Base-by-base conservation (phyloP, 1,140 invertebrate species). In the Drosophila ironensis region DNA sequence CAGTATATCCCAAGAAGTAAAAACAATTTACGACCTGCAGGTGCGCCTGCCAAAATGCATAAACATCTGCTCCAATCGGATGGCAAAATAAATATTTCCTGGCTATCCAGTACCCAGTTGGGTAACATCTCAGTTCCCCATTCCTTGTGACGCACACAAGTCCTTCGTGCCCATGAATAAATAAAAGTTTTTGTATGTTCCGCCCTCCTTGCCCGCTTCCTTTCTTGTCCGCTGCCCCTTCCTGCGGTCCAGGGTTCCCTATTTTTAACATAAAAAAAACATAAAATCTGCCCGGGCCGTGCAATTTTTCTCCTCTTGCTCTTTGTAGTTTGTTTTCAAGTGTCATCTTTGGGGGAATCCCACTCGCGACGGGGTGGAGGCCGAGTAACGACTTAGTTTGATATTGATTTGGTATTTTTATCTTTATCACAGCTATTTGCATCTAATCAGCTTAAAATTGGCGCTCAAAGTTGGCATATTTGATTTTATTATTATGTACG, bases 371-470 rank as follows among this genome's bases (percentile, higher is more conserved):
- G 9, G 30, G 16, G 9, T 3, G 7, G 22, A 9, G 14, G 38
- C 38, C 11, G 40, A 44, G 54, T 57, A 63, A 63, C 59, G 59
- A 63, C 59, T 63, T 78, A 86, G 77, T 84, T 78, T 73, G 63
- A 67, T 78, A 73, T 81, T 75, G 69, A 75, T 82, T 80, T 74
- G 67, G 60, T 47, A 69, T 63, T 51, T 54, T 53, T 63, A 61
- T 42, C 45, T 73, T 84, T 84, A 82, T 84, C 80, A 53, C 64
- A 28, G 46, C 59, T 54, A 82, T 82, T 82, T 82, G 78, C 78
- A 82, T 82, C 80, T 82, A 73, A 82, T 71, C 74, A 84, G 73
- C 57, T 57, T 59, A 42, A 44, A 53, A 73, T 61, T 63, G 56
- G 63, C 41, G 59, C 59, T 30, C 41, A 38, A 63, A 63, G 11